Evolutionary conservation across 2,888 invertebrate genomes (phyloP).

Genomic region (Melanotus villosus): DNA sequence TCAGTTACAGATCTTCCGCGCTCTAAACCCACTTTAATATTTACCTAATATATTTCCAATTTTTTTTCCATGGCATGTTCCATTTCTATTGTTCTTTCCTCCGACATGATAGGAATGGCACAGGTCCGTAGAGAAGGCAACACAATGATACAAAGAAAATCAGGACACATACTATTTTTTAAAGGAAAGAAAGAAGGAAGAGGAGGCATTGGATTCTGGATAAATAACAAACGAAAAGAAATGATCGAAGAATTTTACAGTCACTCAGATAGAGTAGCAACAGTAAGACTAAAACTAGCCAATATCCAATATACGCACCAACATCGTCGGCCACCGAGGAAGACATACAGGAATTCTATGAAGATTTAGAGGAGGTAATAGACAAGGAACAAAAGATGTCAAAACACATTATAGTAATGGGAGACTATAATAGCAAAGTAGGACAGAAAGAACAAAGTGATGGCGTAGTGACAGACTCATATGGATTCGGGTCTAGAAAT

Average conservation of each 20-base stretch:
- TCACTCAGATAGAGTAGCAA: background rate
- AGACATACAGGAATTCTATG: background rate
- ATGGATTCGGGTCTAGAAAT: background rate
- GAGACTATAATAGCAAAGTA: background rate
- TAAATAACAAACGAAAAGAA: background rate
- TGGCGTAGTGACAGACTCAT: background rate
- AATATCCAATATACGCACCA: background rate
- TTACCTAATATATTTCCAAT: too few species aligned
- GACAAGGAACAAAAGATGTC: background rate
- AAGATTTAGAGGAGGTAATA: background rate
- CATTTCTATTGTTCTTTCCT: too few species aligned
- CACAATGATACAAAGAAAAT: background rate
- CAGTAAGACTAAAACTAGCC: background rate
- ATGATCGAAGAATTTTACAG: background rate
- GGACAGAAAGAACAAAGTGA: background rate
- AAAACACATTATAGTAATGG: background rate
- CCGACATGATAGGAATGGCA: constrained; percentile 2
- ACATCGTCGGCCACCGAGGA: background rate
- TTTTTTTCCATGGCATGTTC: too few species aligned
- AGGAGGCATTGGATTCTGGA: constrained; percentile 1
- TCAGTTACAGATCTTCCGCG: too few species aligned
- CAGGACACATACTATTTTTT: background rate
- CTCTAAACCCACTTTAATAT: too few species aligned
- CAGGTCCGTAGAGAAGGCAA: background rate
- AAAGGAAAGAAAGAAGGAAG: background rate